phyloP scores from a whole-genome alignment of 1,140 invertebrate genomes.

The Venustaconcha ellipsiformis region DNA sequence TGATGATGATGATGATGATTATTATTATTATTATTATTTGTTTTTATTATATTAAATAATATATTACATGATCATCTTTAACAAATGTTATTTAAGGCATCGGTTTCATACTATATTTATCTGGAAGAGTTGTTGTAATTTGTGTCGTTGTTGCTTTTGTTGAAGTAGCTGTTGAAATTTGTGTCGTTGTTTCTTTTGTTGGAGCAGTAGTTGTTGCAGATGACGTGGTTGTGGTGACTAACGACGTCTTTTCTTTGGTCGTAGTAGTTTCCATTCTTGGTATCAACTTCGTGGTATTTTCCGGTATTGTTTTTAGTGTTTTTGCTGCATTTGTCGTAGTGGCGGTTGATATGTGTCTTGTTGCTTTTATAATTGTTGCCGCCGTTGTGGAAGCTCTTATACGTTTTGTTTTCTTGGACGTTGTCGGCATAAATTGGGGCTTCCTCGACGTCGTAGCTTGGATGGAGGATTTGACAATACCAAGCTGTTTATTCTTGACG shows the following conservation, averaged over 20 bases:
- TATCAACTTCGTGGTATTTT: not conserved
- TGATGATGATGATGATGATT: too few relatives aligned
- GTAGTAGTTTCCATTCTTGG: slow-evolving; percentile 6
- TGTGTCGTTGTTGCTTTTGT: not conserved
- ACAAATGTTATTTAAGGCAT: not conserved
- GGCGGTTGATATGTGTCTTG: not conserved
- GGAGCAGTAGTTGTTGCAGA: not conserved
- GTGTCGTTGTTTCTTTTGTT: not conserved
- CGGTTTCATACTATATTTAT: slow-evolving; percentile 18
- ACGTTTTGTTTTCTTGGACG: not conserved
- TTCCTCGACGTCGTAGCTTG: not conserved
- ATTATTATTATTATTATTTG: too few relatives aligned
- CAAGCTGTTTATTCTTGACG: too few relatives aligned
- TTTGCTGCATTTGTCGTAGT: not conserved
- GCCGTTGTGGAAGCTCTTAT: not conserved
- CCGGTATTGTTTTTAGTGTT: not conserved
- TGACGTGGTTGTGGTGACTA: not conserved
- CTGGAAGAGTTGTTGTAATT: slow-evolving; percentile 9
- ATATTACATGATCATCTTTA: too few relatives aligned
- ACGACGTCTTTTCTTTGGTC: not conserved
- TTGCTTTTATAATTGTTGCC: not conserved
- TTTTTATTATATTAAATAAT: too few relatives aligned
- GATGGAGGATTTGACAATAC: too few relatives aligned
- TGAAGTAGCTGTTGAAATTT: not conserved
- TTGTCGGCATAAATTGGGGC: not conserved